Evolutionary conservation across 2,113 vertebrate genomes (phyloP), one percentile per base, ranked within the genome.

Genomic region (Corythornis cristatus): DNA sequence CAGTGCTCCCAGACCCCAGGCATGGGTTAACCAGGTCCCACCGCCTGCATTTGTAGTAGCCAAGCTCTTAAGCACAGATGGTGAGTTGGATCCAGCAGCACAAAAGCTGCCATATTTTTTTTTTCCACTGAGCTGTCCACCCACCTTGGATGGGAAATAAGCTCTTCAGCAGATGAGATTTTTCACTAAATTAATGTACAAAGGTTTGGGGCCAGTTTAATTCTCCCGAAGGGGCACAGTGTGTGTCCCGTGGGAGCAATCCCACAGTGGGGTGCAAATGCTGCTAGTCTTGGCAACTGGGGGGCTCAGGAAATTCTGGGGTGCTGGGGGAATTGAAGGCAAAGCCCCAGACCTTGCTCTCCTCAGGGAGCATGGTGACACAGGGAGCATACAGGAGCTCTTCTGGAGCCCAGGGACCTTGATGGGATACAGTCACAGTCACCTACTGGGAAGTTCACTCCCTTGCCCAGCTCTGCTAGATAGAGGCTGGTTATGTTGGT

Each of bases 341-440:
- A 71, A 71, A 89, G 6, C 53, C 53, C n/a, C 12, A 0, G 22
- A 68, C 48, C 40, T 66, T 23, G 45, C 43, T 85, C 57, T 87
- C 22, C 37, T 68, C 0, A 0, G 67, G 62, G 81, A 42, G n/a
- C 2, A 0, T 0, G 18, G 37, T 23, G 50, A 17, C 9, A 20
- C 35, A 33, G 71, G n/a, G 37, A 71, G 51, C 3, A 3, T 20
- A 22, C 6, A 0, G 57, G 48, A 91, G 61, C 31, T 83, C 72
- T 51, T 48, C 67, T 61, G 54, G 54, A 80, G 29, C 46, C 21
- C 21, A 37, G 21, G 19, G 48, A 54, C 1, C 28, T 16, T 12
- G 7, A 1, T n/a, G 31, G 65, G 23, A 2, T 37, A 5, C 0
- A 15, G 16, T 17, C 78, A 70, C 54, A 86, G n/a, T 12, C 20